Percentiles rank a stretch among this genome's conserved stretches.
Evolutionary conservation across 2,797 vertebrate species (phyloP).

Genomic region (Scolopax rusticola): DNA sequence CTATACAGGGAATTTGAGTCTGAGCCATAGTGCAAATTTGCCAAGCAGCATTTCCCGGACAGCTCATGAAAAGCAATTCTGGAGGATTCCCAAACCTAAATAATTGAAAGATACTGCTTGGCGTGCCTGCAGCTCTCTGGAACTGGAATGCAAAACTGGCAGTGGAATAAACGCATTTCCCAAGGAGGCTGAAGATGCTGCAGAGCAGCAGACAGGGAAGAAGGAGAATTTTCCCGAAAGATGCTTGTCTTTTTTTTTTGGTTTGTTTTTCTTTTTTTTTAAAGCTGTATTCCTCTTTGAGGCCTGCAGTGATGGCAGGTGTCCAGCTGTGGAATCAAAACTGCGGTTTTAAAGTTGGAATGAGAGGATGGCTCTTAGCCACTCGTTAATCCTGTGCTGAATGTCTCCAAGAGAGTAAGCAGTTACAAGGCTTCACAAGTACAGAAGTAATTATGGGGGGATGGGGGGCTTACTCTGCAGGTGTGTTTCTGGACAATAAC

Average conservation of each 20-base stretch:
- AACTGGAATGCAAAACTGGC: conserved; percentile 38
- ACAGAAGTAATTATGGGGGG: accelerated
- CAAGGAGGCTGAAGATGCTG: background rate
- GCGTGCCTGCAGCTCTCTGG: conserved; percentile 9
- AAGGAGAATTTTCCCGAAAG: background rate
- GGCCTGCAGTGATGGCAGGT: conserved; percentile 50
- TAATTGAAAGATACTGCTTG: conserved; percentile 23
- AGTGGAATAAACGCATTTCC: background rate
- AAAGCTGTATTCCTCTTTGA: conserved; percentile 13
- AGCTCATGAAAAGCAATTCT: conserved; percentile 26
- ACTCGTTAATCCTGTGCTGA: conserved; percentile 36
- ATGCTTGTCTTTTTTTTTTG: accelerated
- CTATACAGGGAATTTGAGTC: background rate
- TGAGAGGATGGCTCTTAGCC: conserved; percentile 42
- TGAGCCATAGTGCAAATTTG: background rate
- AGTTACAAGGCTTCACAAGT: background rate
- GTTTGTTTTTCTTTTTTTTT: background rate
- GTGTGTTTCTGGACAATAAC: background rate
- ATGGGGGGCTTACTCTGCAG: background rate
- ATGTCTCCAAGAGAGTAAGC: conserved; percentile 13
- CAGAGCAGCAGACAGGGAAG: background rate
- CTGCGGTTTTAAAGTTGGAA: conserved; percentile 35
- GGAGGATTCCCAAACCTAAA: conserved; percentile 22
- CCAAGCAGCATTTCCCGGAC: conserved; percentile 21
- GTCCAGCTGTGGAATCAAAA: conserved; percentile 43